These are phyloP conservation scores for Calycopis cecrops DNA, from an alignment of 1,140 invertebrate genomes.

Conservation along the genomic window DNA sequence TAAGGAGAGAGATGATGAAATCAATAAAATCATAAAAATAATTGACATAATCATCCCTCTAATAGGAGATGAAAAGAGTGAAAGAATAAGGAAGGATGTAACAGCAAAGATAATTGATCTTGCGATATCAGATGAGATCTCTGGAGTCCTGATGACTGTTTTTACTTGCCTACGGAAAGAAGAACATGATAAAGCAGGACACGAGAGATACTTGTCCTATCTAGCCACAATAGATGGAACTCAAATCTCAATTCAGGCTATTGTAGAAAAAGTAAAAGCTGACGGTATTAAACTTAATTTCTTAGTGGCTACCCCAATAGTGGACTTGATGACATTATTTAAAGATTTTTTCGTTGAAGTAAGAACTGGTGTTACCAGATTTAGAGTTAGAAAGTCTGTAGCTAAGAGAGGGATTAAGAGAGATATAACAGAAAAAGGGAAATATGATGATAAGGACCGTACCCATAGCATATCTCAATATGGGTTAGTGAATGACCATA, in stretches of 20 bases:
- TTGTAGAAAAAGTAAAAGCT: background rate
- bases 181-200: slow-evolving; percentile 5
- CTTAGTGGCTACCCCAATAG: background rate
- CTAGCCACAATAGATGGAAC: background rate
- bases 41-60: background rate
- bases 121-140: background rate
- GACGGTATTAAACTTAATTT: background rate
- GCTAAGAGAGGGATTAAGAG: no score
- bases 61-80: background rate
- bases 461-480: no score
- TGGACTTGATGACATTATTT: background rate
- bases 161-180: slow-evolving; percentile 8
- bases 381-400: no score
- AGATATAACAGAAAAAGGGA: no score
- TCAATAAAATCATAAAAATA: background rate
- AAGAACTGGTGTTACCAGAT: no score
- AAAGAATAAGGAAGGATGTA: background rate
- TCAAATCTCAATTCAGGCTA: background rate
- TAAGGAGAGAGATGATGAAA: no score
- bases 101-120: background rate
- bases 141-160: slow-evolving; percentile 6
- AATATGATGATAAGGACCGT: no score
- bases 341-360: background rate
- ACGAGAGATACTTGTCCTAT: background rate
- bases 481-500: no score